A percentile compares a stretch with the other conserved stretches of the same genome.
Evolutionary conservation across 2,797 vertebrate genomes (phyloP).

Genomic region (Lepus oiostolus): DNA sequence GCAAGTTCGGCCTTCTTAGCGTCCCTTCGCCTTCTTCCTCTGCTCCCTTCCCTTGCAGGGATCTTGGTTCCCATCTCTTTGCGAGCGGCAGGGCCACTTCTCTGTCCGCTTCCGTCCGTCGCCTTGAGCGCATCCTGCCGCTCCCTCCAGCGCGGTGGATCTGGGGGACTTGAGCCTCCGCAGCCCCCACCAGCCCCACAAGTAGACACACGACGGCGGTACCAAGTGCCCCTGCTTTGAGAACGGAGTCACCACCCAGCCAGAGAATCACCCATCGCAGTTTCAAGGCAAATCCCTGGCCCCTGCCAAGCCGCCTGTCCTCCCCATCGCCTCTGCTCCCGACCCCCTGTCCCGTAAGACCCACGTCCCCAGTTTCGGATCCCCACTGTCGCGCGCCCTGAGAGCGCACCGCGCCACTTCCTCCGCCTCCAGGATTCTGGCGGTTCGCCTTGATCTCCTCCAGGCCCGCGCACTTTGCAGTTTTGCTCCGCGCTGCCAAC

Average conservation of each 20-base stretch:
- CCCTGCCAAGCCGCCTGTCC: not conserved
- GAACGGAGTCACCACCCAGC: not conserved
- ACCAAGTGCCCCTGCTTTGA: not conserved
- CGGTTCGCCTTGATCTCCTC: not conserved
- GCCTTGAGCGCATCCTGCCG: not conserved
- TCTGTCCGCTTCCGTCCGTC: not conserved
- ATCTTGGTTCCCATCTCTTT: not conserved
- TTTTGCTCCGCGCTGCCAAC: slow-evolving; percentile 26
- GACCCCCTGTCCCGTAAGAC: not conserved
- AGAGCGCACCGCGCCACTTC: not conserved
- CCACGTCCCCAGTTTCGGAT: not conserved
- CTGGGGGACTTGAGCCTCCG: not conserved
- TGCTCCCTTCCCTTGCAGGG: not conserved
- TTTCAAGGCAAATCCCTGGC: not conserved
- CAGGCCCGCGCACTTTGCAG: not conserved
- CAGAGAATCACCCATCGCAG: not conserved
- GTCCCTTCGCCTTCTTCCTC: not conserved
- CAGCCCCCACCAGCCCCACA: not conserved
- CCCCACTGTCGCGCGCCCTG: not conserved
- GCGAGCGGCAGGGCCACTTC: not conserved
- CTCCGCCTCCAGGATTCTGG: not conserved
- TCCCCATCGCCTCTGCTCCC: not conserved
- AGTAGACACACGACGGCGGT: not conserved
- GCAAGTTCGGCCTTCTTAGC: slow-evolving; percentile 26
- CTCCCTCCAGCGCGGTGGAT: not conserved